Conservation (phyloP, 2,888 invertebrate genomes). For the Mylabris sibirica region DNA sequence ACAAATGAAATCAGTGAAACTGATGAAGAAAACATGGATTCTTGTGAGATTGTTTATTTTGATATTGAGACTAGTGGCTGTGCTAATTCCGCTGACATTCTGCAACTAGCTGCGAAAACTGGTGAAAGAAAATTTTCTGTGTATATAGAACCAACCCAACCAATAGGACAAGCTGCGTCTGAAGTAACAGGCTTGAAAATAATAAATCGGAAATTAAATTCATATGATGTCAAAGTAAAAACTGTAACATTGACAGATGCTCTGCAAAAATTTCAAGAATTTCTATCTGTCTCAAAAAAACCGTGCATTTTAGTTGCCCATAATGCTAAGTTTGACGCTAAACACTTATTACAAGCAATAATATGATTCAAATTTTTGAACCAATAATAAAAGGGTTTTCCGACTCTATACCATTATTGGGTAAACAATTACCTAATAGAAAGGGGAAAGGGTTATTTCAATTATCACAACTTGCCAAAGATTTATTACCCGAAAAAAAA, state of each 20-base stretch:
- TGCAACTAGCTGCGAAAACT: too few relatives aligned
- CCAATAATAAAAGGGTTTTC: not conserved
- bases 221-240: not conserved
- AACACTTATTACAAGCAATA: not conserved
- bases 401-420: not conserved
- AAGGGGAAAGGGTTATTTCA: not conserved
- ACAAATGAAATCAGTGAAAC: not conserved
- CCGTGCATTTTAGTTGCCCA: not conserved
- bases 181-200: not conserved
- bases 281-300: not conserved
- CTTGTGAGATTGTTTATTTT: not conserved
- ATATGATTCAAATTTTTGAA: too few relatives aligned
- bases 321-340: not conserved
- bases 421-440: not conserved
- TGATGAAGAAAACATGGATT: not conserved
- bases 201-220: not conserved
- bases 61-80: not conserved
- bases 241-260: not conserved
- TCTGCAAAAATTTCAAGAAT: not conserved
- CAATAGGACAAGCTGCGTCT: not conserved
- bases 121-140: not conserved
- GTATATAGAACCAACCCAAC: not conserved
- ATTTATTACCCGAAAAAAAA: too few relatives aligned
- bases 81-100: not conserved
- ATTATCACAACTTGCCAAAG: not conserved